phyloP scores from a whole-genome alignment of 2,888 invertebrate species.

The Nemapogon koenigi region DNA sequence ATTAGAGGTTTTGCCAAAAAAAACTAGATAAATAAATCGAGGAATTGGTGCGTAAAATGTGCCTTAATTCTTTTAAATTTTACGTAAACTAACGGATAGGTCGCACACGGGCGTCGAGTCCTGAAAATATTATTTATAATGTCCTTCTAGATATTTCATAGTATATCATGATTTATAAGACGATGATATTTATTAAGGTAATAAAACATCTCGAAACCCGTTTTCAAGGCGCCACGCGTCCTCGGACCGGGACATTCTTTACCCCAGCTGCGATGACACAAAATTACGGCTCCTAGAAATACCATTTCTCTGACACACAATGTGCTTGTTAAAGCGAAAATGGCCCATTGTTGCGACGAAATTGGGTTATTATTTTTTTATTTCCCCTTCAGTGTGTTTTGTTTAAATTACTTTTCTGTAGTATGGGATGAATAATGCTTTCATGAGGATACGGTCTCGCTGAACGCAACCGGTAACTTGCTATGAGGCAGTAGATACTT shows the following conservation, averaged over 20 bases:
- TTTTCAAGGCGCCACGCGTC: constrained; percentile 24
- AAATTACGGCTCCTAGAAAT: constrained; percentile 8
- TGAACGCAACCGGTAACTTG: neutral
- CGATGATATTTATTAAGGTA: constrained; percentile 43
- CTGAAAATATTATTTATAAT: too few species aligned
- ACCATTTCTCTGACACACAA: constrained; percentile 22
- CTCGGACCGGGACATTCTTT: constrained; percentile 3
- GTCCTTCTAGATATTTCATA: too few species aligned
- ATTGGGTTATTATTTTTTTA: constrained; percentile 20
- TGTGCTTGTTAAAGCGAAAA: constrained; percentile 21
- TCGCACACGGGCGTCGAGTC: too few species aligned
- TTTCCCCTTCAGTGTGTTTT: constrained; percentile 7
- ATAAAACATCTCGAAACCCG: constrained; percentile 40
- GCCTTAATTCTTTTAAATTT: too few species aligned
- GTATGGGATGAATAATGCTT: constrained; percentile 4
- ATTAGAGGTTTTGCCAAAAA: too few species aligned
- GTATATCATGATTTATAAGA: constrained; percentile 41
- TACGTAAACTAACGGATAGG: too few species aligned
- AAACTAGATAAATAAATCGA: too few species aligned
- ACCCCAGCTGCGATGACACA: constrained; percentile 7
- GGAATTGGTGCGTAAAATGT: too few species aligned
- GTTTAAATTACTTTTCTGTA: constrained; percentile 8
- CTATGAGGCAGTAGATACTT: too few species aligned
- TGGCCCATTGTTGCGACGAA: constrained; percentile 17
- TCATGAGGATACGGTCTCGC: neutral